These are phyloP conservation scores for Pissodes strobi DNA, from an alignment of 1,140 invertebrate genomes.

Conservation along the genomic window DNA sequence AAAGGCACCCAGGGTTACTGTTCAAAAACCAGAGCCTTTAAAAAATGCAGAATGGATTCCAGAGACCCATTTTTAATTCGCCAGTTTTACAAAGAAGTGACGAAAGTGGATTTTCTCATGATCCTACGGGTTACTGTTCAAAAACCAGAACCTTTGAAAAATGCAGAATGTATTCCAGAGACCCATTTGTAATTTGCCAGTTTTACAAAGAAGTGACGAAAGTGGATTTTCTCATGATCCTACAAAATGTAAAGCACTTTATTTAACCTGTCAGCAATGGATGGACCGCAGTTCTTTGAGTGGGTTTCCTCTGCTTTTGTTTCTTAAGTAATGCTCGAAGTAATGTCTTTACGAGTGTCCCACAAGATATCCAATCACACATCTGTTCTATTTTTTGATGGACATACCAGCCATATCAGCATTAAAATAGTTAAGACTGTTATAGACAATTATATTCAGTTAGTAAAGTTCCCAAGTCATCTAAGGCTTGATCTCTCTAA, in stretches of 20 bases:
- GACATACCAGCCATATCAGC: slow-evolving; percentile 31
- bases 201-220: slow-evolving; percentile 4
- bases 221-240: slow-evolving; percentile 27
- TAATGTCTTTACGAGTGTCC: slow-evolving; percentile 11
- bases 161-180: slow-evolving; percentile 27
- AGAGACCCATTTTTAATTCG: slow-evolving; percentile 29
- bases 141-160: slow-evolving; percentile 37
- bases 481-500: too few species aligned
- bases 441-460: slow-evolving; percentile 18
- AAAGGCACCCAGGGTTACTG: not conserved
- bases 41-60: slow-evolving; percentile 34
- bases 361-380: slow-evolving; percentile 19
- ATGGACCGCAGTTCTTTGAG: slow-evolving; percentile 44
- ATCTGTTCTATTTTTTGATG: slow-evolving; percentile 27
- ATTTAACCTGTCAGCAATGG: slow-evolving; percentile 46
- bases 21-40: slow-evolving; percentile 34
- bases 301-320: slow-evolving; percentile 37
- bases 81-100: slow-evolving; percentile 30
- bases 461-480: slow-evolving; percentile 34
- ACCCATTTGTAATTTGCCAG: slow-evolving; percentile 7
- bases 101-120: not conserved
- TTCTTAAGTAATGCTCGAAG: too few species aligned
- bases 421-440: slow-evolving; percentile 23
- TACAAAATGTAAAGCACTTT: slow-evolving; percentile 26
- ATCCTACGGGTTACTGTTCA: slow-evolving; percentile 10